A percentile compares a stretch with the other conserved stretches of the same genome.
These are phyloP conservation scores for Hydrolagus affinis DNA, from an alignment of 2,113 vertebrate species.

Conservation along the genomic window DNA sequence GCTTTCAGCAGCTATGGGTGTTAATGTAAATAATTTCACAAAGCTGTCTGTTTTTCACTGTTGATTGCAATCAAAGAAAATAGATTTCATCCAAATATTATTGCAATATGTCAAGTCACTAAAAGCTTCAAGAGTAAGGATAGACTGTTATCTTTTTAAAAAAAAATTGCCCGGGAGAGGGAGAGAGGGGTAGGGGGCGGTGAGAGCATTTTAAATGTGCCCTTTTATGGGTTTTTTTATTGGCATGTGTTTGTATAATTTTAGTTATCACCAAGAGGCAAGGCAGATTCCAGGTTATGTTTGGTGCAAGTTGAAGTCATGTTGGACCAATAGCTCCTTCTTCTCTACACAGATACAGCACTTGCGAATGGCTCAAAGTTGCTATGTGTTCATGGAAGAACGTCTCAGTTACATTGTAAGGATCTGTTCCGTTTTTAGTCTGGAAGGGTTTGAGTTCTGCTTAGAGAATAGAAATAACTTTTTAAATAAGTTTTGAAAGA, in stretches of 20 bases:
- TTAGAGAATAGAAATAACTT: slow-evolving; percentile 30
- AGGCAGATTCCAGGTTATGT: slow-evolving; percentile 24
- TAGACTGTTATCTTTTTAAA: no score
- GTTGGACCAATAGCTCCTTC: not conserved
- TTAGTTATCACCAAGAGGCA: not conserved
- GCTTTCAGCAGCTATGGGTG: no score
- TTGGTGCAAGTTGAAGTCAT: slow-evolving; percentile 17
- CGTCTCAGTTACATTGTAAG: not conserved
- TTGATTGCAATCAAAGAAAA: no score
- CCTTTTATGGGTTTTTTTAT: not conserved
- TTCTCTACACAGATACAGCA: not conserved
- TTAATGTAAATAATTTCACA: no score
- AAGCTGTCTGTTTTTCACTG: no score
- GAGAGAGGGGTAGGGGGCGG: not conserved
- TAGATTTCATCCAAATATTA: no score
- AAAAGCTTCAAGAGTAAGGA: no score
- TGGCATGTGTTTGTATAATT: not conserved
- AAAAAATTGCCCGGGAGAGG: no score
- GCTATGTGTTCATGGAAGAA: slow-evolving; percentile 2
- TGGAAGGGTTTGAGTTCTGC: slow-evolving; percentile 10
- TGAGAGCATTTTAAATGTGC: not conserved
- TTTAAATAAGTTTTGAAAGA: slow-evolving; percentile 15
- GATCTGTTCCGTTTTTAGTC: slow-evolving; percentile 30
- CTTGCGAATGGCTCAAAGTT: slow-evolving; percentile 11
- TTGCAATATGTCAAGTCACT: no score